Percentiles rank a stretch among this genome's conserved stretches.
Evolutionary conservation across 2,113 vertebrate species (phyloP).

Genomic region (Dolichallabes microphthalmus): DNA sequence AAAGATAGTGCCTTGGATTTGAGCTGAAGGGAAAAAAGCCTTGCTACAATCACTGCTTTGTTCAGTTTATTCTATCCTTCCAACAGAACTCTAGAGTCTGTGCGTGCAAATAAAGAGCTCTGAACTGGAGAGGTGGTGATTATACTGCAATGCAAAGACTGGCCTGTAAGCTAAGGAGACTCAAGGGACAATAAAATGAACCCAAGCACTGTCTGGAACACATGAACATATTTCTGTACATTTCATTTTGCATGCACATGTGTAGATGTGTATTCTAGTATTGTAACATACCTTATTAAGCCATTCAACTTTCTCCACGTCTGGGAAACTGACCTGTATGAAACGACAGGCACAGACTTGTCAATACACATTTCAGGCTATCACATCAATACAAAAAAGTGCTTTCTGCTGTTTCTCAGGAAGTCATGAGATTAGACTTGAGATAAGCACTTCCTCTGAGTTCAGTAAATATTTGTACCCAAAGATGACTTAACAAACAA

Average conservation of each 20-base stretch:
- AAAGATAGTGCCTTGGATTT: not conserved
- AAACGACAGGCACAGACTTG: not conserved
- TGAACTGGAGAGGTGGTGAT: not conserved
- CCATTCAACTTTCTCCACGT: conserved; percentile 91
- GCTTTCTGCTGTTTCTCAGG: not conserved
- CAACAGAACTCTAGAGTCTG: not conserved
- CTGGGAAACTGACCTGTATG: conserved; percentile 84
- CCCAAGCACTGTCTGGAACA: not conserved
- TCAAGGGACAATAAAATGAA: not conserved
- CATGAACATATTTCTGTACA: not conserved
- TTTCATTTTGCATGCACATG: not conserved
- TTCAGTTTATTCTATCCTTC: not conserved
- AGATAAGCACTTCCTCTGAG: not conserved
- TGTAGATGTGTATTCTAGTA: not conserved
- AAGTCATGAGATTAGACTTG: conserved; percentile 7
- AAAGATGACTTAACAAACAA: not conserved
- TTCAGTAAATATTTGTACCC: not conserved
- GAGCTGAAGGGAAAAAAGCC: not conserved
- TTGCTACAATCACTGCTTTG: conserved; percentile 6
- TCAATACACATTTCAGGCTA: not conserved
- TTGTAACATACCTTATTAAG: conserved; percentile 83
- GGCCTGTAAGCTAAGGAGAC: not conserved
- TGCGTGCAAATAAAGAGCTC: not conserved
- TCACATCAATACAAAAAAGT: not conserved
- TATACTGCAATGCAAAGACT: not conserved